Evolutionary conservation across 23 tunicate genomes (phyloP), one percentile per base, ranked within the genome.

Genomic region (Halocynthia roretzi): DNA sequence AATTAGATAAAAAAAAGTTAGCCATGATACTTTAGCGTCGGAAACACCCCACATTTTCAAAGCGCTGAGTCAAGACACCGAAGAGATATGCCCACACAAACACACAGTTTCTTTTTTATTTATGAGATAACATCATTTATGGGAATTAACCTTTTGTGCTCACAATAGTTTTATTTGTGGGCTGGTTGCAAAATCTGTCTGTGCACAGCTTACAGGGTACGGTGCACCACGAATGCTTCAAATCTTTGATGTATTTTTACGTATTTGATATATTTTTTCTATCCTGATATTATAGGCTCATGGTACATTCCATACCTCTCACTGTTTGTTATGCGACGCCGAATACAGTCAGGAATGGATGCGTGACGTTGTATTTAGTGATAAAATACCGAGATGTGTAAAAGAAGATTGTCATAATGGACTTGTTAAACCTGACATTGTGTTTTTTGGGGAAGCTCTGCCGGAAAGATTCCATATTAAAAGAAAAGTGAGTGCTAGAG

Each of bases 391-490:
- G 5, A 77, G 71, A 31, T 89, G 96, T 61, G 61, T 11, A 7
- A 80, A 84, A 18, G 85, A 84, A 31, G 67, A 23, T 17, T 55
- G 79, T 54, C 5, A 72, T 14, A 52, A 20, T 11, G 71, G 75
- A 17, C 65, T 84, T 22, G 83, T 89, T 7, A 89, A 89, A 62
- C 96, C 96, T 55, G 96, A 90, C 60, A 90, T 90, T 61, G 96
- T 90, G 6, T 90, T 90, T 58, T 90, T 90, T 76, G 96, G 96
- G 0, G 96, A 90, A 66, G 71, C 76, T 55, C 76, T 90, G 61
- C 96, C 96, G 5, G 62, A 70, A 49, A 56, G 83, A 50, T 84
- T 84, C 60, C 71, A 57, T n/a, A 54, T 5, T 10, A 75, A 75
- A 70, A 70, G 75, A 70, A 70, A 44, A 52, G 75, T 70, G 50